Evolutionary conservation across 2,113 vertebrate species (phyloP), one percentile per base, ranked within the genome.

Genomic region (Xiphorhynchus elegans): DNA sequence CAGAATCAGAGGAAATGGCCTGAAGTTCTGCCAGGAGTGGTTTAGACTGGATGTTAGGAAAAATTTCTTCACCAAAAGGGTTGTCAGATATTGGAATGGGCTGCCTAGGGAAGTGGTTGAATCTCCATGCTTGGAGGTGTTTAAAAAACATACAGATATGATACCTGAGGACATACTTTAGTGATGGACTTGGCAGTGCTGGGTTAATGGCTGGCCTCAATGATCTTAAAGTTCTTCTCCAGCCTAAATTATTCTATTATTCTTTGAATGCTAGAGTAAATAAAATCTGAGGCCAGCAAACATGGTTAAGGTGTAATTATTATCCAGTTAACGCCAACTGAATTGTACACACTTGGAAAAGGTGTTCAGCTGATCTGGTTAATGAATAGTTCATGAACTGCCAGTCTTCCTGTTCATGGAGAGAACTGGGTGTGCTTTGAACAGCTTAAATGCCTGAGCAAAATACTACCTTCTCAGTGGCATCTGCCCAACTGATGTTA

Each of bases 311-410:
- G 24, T 75, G 26, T 52, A 56, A 67, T 78, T 93, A 87, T 81
- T 92, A 77, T 76, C 56, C 40, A 44, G 55, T 89, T 93, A 90
- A 89, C 47, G 50, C 59, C 78, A 60, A 80, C 18, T 83, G 70
- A 64, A 78, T 78, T 89, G 70, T 73, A 73, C 29, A 37, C 18
- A 28, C 3, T 40, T 76, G 73, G 77, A 62, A 82, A 46, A 50
- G 13, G 46, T 84, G n/a, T 91, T 88, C 79, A 91, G 37, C 74
- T 82, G 58, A 76, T 74, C 70, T 85, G 70, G 49, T 77, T 94
- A 91, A 91, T 91, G 53, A 90, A 49, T 20, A 78, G 90, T 85
- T 94, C 66, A 31, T 82, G 62, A 93, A 72, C 74, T 75, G 81
- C 70, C 46, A 59, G n/a, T 79, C 44, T 93, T 74, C 33, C 33